These are phyloP conservation scores for Dipus sagitta DNA, from an alignment of 2,797 vertebrate genomes.

Conservation along the genomic window DNA sequence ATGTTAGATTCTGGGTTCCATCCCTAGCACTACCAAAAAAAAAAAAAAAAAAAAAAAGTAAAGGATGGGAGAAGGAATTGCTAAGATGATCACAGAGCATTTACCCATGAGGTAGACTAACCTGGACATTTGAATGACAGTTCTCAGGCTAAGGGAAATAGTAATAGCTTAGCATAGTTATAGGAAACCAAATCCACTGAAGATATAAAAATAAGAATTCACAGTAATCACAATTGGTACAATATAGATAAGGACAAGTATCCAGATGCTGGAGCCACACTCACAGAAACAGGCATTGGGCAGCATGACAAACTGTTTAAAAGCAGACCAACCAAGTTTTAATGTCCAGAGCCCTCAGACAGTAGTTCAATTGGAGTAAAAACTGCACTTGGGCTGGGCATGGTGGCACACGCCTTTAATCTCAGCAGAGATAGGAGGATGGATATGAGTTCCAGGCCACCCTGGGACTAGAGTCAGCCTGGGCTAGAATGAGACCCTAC, in stretches of 20 bases:
- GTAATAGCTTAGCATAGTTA: background rate
- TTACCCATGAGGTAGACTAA: background rate
- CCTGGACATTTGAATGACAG: background rate
- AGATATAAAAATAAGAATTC: slow-evolving; percentile 3
- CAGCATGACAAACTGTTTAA: background rate
- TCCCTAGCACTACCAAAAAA: background rate
- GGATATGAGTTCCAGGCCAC: too few species aligned
- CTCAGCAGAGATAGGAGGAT: too few species aligned
- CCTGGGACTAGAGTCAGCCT: too few species aligned
- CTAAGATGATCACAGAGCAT: slow-evolving; percentile 23
- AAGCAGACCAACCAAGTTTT: background rate
- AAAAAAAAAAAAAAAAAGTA: background rate
- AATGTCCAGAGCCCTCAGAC: background rate
- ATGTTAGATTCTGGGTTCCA: background rate
- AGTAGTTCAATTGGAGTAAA: slow-evolving; percentile 22
- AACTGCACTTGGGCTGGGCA: too few species aligned
- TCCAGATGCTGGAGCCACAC: background rate
- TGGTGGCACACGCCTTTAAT: too few species aligned
- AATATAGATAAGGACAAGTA: background rate
- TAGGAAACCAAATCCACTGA: background rate
- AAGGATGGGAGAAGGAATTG: background rate
- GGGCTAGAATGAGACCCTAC: too few species aligned
- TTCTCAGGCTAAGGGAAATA: background rate
- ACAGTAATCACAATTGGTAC: slow-evolving; percentile 28
- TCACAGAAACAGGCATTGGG: background rate